Base-by-base conservation (phyloP, 2,797 vertebrate species). In the Cirrhinus mrigala region DNA sequence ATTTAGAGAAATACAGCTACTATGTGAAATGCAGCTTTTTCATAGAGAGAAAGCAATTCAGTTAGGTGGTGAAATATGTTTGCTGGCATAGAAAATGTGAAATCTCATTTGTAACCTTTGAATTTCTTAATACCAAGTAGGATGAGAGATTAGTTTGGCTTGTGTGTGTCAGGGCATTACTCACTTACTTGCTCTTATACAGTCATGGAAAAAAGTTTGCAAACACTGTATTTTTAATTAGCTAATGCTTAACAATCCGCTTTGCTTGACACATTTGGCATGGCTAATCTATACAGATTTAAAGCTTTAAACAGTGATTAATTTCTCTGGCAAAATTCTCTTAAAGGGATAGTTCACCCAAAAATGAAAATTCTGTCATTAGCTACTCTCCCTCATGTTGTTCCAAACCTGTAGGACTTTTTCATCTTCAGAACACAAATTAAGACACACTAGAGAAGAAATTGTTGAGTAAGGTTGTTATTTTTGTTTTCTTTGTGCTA, bases 141-240 rank as follows among this genome's bases (percentile, higher is more conserved):
- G 16, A 29, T 46, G 44, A 66, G 66, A 46, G 60, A 50, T 79
- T 79, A 33, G 24, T 79, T 66, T 79, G 27, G 44, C 46, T 50
- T 79, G 27, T 15, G 29, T 18, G 10, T 64, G 60, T 16, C 24
- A 66, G 27, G 24, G 11, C 20, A 50, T 27, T 27, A 50, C 70
- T 73, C 70, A 18, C 29, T 66, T 66, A 18, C 15, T 33, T 33
- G 15, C n/a, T 70, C 9, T 70, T 44, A 27, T 14, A 73, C n/a
- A 73, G 70, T 48, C n/a, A 48, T 48, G 24, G 58, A 5, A 3
- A 64, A 79, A 79, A 20, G 44, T 79, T 66, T 14, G 10, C 24
- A n/a, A 33, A 79, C n/a, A 48, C 58, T 1, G 2, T 16, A 27
- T 27, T 78, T 46, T 46, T 27, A 78, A 66, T 50, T 9, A 79